Evolutionary conservation across 2,113 vertebrate genomes (phyloP).

Genomic region (Trinectes maculatus): DNA sequence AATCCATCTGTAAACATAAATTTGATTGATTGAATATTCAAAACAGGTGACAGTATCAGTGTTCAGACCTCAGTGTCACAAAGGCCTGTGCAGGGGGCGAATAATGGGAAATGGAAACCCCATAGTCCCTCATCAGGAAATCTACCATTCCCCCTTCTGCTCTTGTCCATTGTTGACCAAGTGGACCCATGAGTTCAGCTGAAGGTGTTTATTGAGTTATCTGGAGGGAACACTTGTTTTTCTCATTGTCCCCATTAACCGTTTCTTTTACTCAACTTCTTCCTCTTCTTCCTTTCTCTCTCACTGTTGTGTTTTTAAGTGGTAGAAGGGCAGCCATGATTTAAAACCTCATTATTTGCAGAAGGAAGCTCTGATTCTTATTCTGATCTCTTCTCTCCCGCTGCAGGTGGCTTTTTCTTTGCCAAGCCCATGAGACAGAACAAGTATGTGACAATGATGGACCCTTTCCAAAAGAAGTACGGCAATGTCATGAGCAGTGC

Average conservation of each 20-base stretch:
- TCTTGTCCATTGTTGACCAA: slow-evolving; percentile 37
- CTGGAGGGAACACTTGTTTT: slow-evolving; percentile 40
- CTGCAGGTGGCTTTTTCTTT: slow-evolving; percentile 86
- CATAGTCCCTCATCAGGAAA: slow-evolving; percentile 38
- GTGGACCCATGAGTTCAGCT: slow-evolving; percentile 13
- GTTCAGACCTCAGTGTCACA: slow-evolving; percentile 8
- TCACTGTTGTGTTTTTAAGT: neutral
- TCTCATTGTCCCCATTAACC: neutral
- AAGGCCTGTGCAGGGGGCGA: neutral
- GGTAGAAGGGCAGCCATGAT: neutral
- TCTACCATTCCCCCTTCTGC: slow-evolving; percentile 21
- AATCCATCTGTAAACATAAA: neutral
- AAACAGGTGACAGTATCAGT: slow-evolving; percentile 12
- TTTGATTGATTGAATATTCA: no score
- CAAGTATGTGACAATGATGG: slow-evolving; percentile 87
- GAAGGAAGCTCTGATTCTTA: neutral
- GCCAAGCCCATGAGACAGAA: slow-evolving; percentile 88
- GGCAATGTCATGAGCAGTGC: slow-evolving; percentile 81
- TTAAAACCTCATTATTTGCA: slow-evolving; percentile 11
- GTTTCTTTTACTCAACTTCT: neutral
- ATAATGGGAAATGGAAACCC: slow-evolving; percentile 37
- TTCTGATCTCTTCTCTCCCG: neutral
- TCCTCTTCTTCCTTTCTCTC: slow-evolving; percentile 15
- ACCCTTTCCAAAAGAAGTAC: slow-evolving; percentile 85
- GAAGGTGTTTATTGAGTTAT: slow-evolving; percentile 44